phyloP scores from a whole-genome alignment of 2,888 invertebrate species.

The Tenthredo amoena region DNA sequence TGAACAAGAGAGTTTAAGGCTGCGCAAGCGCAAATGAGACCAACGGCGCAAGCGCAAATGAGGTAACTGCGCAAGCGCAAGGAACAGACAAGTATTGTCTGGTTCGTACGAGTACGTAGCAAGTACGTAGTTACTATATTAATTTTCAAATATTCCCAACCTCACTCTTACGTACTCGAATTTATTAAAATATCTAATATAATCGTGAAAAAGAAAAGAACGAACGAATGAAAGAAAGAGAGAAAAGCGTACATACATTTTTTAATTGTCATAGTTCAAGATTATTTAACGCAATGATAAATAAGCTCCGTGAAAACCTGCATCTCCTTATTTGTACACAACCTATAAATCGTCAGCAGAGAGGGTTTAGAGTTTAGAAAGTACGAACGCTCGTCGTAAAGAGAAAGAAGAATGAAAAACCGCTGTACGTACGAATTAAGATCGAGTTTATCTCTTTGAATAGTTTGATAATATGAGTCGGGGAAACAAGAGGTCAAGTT shows the following conservation, averaged over 20 bases:
- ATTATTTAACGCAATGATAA: not conserved
- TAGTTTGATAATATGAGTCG: not conserved
- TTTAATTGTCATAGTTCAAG: not conserved
- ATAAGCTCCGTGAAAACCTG: not conserved
- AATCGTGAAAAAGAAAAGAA: not conserved
- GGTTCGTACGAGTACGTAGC: too few species aligned
- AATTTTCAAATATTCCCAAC: not conserved
- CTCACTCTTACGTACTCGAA: not conserved
- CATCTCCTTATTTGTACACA: conserved; percentile 3
- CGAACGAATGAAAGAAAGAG: not conserved
- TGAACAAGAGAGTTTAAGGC: conserved; percentile 13
- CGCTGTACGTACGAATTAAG: not conserved
- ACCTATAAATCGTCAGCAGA: not conserved
- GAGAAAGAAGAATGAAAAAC: not conserved
- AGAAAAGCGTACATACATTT: not conserved
- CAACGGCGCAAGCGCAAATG: conserved; percentile 35
- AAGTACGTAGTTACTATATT: not conserved
- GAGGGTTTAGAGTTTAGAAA: conserved; percentile 12
- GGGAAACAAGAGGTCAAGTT: not conserved
- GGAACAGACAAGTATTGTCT: conserved; percentile 58
- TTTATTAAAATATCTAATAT: not conserved
- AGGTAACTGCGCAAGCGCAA: conserved; percentile 36
- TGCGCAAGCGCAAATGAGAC: conserved; percentile 32
- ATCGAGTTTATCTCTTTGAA: not conserved
- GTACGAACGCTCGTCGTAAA: not conserved